Conservation (phyloP, 1,140 invertebrate species). For the Lucilia sericata region DNA sequence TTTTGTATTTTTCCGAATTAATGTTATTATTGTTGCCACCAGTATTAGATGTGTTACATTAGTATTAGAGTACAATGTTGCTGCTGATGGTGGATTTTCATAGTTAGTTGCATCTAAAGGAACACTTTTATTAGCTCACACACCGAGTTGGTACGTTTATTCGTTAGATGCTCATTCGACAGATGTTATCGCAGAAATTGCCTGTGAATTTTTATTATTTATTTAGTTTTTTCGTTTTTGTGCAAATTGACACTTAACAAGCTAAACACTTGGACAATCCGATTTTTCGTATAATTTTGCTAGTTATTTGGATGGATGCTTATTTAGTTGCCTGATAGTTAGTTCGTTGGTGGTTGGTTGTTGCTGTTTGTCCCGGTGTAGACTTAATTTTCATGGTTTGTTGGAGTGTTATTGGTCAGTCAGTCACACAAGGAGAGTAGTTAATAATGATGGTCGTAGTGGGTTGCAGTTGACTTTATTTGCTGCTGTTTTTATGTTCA, state of each 20-base stretch:
- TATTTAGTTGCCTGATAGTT: neutral
- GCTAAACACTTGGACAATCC: slow-evolving; percentile 2
- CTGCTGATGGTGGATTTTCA: neutral
- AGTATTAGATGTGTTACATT: no score
- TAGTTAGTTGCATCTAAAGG: neutral
- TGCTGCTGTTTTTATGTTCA: neutral
- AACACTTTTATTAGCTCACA: neutral
- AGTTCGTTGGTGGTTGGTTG: neutral
- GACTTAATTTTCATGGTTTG: slow-evolving; percentile 13
- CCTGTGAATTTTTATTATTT: slow-evolving; percentile 23
- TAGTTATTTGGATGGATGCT: neutral
- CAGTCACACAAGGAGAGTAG: neutral
- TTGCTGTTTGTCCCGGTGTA: neutral
- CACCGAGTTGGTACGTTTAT: neutral
- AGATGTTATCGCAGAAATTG: slow-evolving; percentile 14
- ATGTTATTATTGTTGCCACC: no score
- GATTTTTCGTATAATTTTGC: neutral
- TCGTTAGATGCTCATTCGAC: neutral
- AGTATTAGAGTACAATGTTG: no score
- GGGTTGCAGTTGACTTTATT: slow-evolving; percentile 25
- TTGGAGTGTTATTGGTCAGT: neutral
- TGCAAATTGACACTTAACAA: slow-evolving; percentile 27
- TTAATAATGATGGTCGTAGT: neutral
- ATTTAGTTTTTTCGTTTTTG: slow-evolving; percentile 14
- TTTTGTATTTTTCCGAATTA: neutral